phyloP scores from a whole-genome alignment of 2,113 vertebrate genomes.

The Hiodon tergisus region DNA sequence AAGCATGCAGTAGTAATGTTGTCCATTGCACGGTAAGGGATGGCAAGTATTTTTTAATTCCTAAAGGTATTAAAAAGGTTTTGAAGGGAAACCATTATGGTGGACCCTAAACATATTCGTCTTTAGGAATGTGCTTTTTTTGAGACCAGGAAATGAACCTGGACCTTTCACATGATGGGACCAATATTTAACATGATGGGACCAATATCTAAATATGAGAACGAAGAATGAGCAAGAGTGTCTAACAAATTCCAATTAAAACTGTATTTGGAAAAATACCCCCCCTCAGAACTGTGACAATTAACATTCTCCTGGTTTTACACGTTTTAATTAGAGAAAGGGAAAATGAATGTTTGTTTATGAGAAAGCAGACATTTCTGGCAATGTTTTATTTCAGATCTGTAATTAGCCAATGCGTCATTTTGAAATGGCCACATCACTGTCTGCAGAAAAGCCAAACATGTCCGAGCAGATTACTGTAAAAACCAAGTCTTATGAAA shows the following conservation, averaged over 20 bases:
- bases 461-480: constrained; percentile 3
- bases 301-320: constrained; percentile 21
- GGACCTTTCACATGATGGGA: too few species aligned
- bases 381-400: constrained; percentile 3
- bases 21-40: too few species aligned
- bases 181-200: too few species aligned
- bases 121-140: too few species aligned
- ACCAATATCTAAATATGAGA: too few species aligned
- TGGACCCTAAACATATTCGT: too few species aligned
- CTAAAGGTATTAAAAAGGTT: too few species aligned
- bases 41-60: too few species aligned
- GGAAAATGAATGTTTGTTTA: not conserved
- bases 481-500: not conserved
- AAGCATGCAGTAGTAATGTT: too few species aligned
- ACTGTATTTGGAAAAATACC: constrained; percentile 7
- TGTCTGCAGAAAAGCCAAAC: not conserved
- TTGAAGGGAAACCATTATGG: too few species aligned
- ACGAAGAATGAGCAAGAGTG: too few species aligned
- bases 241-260: constrained; percentile 19
- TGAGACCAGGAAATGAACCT: too few species aligned
- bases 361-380: not conserved
- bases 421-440: constrained; percentile 12
- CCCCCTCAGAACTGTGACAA: constrained; percentile 8
- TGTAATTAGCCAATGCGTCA: not conserved
- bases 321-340: constrained; percentile 22